Evolutionary conservation across 2,888 invertebrate species (phyloP), one percentile per base, ranked within the genome.

Genomic region (Xestobium rufovillosum): DNA sequence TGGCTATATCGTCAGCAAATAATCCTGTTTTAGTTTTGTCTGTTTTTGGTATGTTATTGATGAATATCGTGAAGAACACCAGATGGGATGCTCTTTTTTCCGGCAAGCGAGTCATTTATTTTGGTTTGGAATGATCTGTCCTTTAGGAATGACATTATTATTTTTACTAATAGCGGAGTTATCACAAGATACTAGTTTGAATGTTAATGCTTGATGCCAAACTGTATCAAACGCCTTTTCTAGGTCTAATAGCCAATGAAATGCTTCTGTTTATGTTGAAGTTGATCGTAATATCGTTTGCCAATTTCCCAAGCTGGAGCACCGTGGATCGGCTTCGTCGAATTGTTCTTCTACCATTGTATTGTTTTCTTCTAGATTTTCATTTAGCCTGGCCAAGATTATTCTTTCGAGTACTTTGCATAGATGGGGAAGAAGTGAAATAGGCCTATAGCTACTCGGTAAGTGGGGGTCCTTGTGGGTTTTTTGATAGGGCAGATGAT

Each of bases 231-330:
- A 19, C 23, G n/a, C 23, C 23, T 19, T 19, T 19, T 19, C 23
- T n/a, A 19, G 23, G n/a, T 19, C 23, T 19, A 19, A 19, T n/a
- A 19, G 23, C n/a, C 23, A n/a, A n/a, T n/a, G n/a, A n/a, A n/a
- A n/a, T n/a, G n/a, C n/a, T n/a, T n/a, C n/a, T n/a, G n/a, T n/a
- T n/a, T n/a, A 19, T 19, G n/a, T 19, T 6, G 23, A 19, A 19
- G 23, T 19, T 19, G 6, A 19, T 19, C n/a, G 6, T 19, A 8
- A n/a, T n/a, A 6, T 19, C n/a, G 23, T 19, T n/a, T 8, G 6
- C 23, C 6, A 19, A 8, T 19, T n/a, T 19, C n/a, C 6, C 23
- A 8, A n/a, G 6, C n/a, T 19, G 23, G n/a, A 19, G 23, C 6
- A 19, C 23, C n/a, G 23, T 19, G 23, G 6, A 8, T 19, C n/a